phyloP scores from a whole-genome alignment of 2,113 vertebrate species.

The Charadrius vociferus region DNA sequence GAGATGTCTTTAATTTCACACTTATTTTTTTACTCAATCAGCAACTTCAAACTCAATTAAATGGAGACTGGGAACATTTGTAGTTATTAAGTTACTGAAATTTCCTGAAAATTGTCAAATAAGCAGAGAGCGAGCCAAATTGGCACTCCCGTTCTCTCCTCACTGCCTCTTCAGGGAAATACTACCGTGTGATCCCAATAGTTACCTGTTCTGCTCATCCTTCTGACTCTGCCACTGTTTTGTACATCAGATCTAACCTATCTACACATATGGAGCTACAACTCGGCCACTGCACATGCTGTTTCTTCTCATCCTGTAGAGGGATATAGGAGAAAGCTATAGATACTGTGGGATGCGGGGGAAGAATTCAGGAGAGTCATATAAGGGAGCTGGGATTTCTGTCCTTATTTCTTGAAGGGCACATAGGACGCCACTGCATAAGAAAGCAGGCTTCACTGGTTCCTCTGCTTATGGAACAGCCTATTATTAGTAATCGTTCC shows the following conservation, averaged over 20 bases:
- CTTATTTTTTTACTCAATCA: not conserved
- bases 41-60: not conserved
- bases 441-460: not conserved
- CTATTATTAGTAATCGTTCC: not conserved
- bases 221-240: not conserved
- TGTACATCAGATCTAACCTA: not conserved
- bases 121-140: not conserved
- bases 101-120: not conserved
- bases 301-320: not conserved
- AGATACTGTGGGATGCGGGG: not conserved
- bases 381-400: not conserved
- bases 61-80: not conserved
- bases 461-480: not conserved
- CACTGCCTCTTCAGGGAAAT: not conserved
- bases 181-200: not conserved
- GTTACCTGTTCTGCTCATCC: not conserved
- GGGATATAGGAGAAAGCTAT: not conserved
- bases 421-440: fast-evolving
- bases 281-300: not conserved
- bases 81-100: not conserved
- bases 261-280: not conserved
- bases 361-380: not conserved
- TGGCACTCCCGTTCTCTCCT: not conserved
- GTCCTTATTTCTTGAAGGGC: not conserved
- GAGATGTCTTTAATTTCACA: not conserved